These are phyloP conservation scores for Urosaurus nigricauda DNA, from an alignment of 2,797 vertebrate species.

Conservation along the genomic window DNA sequence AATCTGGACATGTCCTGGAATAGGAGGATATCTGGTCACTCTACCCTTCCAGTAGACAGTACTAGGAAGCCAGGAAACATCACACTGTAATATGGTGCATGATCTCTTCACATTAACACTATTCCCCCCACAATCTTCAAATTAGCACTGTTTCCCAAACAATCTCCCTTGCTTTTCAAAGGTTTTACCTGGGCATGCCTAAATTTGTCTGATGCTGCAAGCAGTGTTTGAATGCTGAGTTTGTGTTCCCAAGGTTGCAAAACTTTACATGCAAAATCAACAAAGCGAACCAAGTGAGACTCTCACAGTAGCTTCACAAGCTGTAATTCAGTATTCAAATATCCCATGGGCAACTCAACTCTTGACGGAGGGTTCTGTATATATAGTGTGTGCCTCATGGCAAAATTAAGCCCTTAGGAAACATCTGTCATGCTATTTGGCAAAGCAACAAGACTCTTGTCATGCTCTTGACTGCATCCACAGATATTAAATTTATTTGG, in stretches of 20 bases:
- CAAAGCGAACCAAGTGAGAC: background rate
- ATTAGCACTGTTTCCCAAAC: background rate
- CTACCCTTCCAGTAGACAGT: too few species aligned
- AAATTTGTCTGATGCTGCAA: constrained; percentile 16
- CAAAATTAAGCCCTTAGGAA: constrained; percentile 7
- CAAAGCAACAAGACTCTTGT: background rate
- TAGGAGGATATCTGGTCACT: too few species aligned
- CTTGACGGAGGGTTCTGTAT: background rate
- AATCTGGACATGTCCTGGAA: too few species aligned
- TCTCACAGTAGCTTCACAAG: background rate
- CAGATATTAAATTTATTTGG: constrained; percentile 1
- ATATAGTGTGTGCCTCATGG: background rate
- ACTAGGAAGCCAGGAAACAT: background rate
- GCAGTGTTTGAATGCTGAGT: background rate
- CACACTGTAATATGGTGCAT: constrained; percentile 13
- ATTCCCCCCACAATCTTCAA: constrained; percentile 5
- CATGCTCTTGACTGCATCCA: background rate
- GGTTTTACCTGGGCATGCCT: constrained; percentile 28
- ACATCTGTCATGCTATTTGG: background rate
- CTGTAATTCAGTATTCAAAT: constrained; percentile 1
- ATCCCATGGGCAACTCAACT: background rate
- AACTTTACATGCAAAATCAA: background rate
- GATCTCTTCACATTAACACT: background rate
- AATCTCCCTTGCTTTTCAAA: constrained; percentile 28
- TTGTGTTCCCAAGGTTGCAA: background rate